These are phyloP conservation scores for Antechinus stuartii DNA, from an alignment of 2,113 vertebrate species.

Conservation along the genomic window DNA sequence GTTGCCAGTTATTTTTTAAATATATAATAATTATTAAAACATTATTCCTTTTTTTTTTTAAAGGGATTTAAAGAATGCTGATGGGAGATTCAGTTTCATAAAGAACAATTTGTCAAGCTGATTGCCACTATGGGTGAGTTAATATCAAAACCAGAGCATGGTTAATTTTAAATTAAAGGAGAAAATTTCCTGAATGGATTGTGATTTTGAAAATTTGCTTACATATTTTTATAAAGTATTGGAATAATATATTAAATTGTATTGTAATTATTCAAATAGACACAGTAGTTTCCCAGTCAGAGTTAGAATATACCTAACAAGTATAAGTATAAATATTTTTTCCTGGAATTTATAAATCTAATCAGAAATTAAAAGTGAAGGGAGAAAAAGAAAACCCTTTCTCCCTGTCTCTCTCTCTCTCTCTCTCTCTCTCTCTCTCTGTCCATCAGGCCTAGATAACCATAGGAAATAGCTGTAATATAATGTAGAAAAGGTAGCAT, in stretches of 20 bases:
- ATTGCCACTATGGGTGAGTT: conserved; percentile 93
- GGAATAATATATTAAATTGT: conserved; percentile 46
- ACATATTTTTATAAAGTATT: conserved; percentile 33
- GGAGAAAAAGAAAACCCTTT: background rate
- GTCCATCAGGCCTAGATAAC: background rate
- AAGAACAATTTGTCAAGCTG: conserved; percentile 87
- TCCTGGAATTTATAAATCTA: background rate
- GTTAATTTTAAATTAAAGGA: conserved; percentile 48
- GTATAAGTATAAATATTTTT: background rate
- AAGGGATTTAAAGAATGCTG: conserved; percentile 90
- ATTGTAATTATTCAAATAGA: conserved; percentile 13
- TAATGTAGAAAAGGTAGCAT: background rate
- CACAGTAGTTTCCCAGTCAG: background rate
- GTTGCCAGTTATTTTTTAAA: background rate
- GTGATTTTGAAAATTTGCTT: conserved; percentile 11
- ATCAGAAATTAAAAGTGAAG: background rate
- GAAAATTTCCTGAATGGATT: conserved; percentile 5
- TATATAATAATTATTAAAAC: conserved; percentile 22
- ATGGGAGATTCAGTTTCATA: conserved; percentile 90
- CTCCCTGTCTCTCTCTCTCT: no score
- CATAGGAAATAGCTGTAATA: background rate
- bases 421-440: no score
- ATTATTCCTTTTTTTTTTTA: conserved; percentile 52
- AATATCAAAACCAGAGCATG: conserved; percentile 33
- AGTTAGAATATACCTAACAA: background rate